Evolutionary conservation across 2,888 invertebrate genomes (phyloP).

Genomic region (Coelinius sp.): DNA sequence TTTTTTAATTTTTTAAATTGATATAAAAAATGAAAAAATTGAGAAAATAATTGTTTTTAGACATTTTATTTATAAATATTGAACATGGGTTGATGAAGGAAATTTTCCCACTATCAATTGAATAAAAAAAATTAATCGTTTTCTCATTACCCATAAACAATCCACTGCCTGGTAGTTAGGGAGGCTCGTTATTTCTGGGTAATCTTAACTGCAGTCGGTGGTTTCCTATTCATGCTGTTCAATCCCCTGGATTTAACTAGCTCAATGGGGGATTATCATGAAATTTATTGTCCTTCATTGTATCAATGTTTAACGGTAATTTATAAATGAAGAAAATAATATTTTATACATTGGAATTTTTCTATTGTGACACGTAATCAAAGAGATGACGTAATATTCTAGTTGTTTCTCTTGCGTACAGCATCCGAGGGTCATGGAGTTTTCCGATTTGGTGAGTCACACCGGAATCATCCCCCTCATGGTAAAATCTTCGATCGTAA

Average conservation of each 20-base stretch:
- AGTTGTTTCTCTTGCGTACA: background rate
- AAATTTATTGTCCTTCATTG: background rate
- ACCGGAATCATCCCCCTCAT: background rate
- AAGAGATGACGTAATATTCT: background rate
- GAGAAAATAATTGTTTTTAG: too few relatives aligned
- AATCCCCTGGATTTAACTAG: background rate
- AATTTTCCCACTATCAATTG: too few relatives aligned
- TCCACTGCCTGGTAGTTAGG: background rate
- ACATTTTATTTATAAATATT: too few relatives aligned
- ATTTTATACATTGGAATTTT: background rate
- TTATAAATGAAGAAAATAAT: background rate
- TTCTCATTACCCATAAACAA: background rate
- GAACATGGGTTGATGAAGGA: too few relatives aligned
- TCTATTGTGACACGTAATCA: background rate
- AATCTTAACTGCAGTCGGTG: background rate
- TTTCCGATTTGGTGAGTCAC: background rate
- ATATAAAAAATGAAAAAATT: too few relatives aligned
- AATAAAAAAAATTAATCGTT: background rate
- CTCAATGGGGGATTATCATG: background rate
- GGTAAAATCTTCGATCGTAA: background rate
- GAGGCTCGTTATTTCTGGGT: background rate
- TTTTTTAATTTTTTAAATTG: too few relatives aligned
- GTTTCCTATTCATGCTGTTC: background rate
- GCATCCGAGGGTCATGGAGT: background rate
- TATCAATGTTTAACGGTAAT: background rate